Evolutionary conservation across 2,888 invertebrate species (phyloP).

Genomic region (Polyommatus iphigenia): DNA sequence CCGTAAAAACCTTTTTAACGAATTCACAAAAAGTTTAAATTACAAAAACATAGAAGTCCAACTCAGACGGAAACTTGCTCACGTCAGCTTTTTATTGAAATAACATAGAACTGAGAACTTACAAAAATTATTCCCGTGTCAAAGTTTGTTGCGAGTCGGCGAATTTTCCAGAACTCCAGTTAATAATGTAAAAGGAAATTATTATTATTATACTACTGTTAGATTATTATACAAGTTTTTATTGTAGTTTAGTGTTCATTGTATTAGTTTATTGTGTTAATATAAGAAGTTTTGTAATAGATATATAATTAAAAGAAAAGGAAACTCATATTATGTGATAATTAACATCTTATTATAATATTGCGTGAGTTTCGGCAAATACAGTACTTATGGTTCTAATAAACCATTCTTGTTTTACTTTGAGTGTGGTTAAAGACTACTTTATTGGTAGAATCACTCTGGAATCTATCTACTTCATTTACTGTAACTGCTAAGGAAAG

Average conservation of each 20-base stretch:
- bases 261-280: no score
- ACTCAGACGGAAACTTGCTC: neutral
- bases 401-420: no score
- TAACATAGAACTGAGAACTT: slow-evolving; percentile 23
- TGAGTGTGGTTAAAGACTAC: no score
- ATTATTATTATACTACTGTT: no score
- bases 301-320: no score
- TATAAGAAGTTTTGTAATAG: no score
- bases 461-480: no score
- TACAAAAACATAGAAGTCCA: slow-evolving; percentile 5
- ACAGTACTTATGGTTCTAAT: neutral
- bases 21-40: slow-evolving; percentile 1
- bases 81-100: slow-evolving; percentile 15
- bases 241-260: no score
- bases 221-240: no score
- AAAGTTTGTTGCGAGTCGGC: neutral
- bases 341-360: neutral
- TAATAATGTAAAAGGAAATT: neutral
- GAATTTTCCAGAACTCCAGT: neutral
- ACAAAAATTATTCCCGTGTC: slow-evolving; percentile 14
- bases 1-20: neutral
- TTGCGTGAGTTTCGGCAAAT: no score
- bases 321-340: neutral
- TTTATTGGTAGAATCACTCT: no score
- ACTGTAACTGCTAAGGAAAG: no score